Conservation (phyloP, 1,140 invertebrate species). For the Nephila pilipes region DNA sequence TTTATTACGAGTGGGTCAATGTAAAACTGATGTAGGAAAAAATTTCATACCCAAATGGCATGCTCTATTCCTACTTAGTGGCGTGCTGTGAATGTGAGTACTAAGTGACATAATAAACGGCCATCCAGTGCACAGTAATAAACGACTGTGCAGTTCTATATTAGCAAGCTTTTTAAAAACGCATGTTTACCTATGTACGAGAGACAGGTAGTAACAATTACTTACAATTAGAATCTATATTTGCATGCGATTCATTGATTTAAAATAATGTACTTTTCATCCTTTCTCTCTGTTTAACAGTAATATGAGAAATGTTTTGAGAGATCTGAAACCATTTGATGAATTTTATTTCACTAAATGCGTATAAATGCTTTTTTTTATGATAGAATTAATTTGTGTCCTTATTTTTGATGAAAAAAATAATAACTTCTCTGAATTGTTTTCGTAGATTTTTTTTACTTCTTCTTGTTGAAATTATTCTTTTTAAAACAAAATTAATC, state of each 20-base stretch:
- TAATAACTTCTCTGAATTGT: no score
- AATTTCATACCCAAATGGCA: not conserved
- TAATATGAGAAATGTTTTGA: not conserved
- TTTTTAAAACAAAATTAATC: not conserved
- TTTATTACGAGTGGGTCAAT: not conserved
- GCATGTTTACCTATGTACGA: constrained; percentile 40
- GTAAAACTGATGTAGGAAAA: not conserved
- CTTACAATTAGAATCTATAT: constrained; percentile 4
- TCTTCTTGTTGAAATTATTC: not conserved
- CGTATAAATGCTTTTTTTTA: not conserved
- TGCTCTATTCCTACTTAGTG: not conserved
- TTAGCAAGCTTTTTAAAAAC: constrained; percentile 69
- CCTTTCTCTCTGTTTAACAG: not conserved
- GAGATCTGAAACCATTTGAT: not conserved
- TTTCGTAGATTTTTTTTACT: not conserved
- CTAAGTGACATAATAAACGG: constrained; percentile 3
- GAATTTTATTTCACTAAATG: not conserved
- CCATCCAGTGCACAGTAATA: constrained; percentile 60
- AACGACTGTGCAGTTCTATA: constrained; percentile 38
- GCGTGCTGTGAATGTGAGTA: not conserved
- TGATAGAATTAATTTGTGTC: no score
- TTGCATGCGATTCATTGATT: not conserved
- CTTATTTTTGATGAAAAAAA: no score
- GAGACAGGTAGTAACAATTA: not conserved
- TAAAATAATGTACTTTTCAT: not conserved